Evolutionary conservation across 2,797 vertebrate species (phyloP), one percentile per base, ranked within the genome.

Genomic region (Poeciliopsis paucimaculata): DNA sequence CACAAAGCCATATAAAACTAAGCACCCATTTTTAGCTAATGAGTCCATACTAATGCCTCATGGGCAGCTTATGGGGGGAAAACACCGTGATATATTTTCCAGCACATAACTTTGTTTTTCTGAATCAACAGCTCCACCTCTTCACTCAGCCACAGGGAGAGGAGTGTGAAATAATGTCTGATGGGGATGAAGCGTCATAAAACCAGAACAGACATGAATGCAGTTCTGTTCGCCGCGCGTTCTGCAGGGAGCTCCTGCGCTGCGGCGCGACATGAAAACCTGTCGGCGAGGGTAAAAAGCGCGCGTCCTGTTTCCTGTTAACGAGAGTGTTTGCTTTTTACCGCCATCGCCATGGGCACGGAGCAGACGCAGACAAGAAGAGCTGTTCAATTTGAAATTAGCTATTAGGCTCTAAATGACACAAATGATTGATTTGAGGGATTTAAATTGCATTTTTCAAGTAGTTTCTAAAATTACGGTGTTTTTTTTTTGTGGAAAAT

Each of bases 1-100:
- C 95, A 85, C 94, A 95, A 57, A 92, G 76, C n/a, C 92, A 85
- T 82, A 85, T 95, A 92, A 96, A 95, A 88, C 77, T 31, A 72
- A 85, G 86, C 88, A 84, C 81, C 84, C 91, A 77, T 60, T 76
- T 78, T 91, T 90, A 82, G 82, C 90, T 89, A 89, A 92, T 90
- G 83, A 81, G 90, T 83, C 79, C 77, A 84, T 81, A 90, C 79
- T 66, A 81, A 92, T 87, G 91, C 86, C 87, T 89, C 79, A 86
- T 83, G 78, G 79, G 77, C 82, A 76, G 82, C 82, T 92, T 91
- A 88, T 88, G 88, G 87, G 90, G 90, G 94, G 90, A 90, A 90
- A 93, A 90, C 90, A 94, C 89, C 90, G 90, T 75, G 77, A 90
- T 90, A 86, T 80, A 79, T 87, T 94, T 93, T 93, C 92, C 92